phyloP scores from a whole-genome alignment of 2,113 vertebrate genomes.

The Sisor rabdophorus region DNA sequence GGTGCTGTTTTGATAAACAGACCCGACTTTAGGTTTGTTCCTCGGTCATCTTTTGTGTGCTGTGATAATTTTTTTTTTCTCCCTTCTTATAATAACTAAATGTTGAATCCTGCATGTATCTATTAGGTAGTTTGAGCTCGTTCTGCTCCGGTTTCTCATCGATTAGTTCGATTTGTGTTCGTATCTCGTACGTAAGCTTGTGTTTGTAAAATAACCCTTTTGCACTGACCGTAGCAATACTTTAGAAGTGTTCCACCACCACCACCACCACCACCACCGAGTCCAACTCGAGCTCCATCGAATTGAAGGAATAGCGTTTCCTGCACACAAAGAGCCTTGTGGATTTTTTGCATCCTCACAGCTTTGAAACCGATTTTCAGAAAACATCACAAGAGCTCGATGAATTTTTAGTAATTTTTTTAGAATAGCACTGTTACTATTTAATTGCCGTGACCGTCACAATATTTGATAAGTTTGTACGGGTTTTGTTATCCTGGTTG shows the following conservation, averaged over 20 bases:
- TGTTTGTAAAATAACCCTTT: conserved; percentile 52
- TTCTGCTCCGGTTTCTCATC: not conserved
- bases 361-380: conserved; percentile 52
- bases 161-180: conserved; percentile 10
- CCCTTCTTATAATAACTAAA: not conserved
- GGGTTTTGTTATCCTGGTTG: conserved; percentile 58
- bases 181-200: conserved; percentile 33
- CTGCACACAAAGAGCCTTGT: conserved; percentile 26
- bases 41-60: conserved; percentile 1
- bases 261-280: too few relatives aligned
- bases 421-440: conserved; percentile 57
- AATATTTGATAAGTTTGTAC: conserved; percentile 59
- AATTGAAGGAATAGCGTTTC: conserved; percentile 19
- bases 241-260: conserved; percentile 34
- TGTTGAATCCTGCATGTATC: conserved; percentile 11
- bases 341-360: conserved; percentile 33
- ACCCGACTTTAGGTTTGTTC: not conserved
- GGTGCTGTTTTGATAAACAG: not conserved
- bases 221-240: conserved; percentile 59
- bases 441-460: conserved; percentile 54
- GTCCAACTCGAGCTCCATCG: not conserved
- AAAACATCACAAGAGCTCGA: conserved; percentile 41
- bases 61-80: not conserved
- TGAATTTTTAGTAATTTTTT: conserved; percentile 53
- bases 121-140: not conserved